Conservation (phyloP, 2,888 invertebrate species). For the Diloba caeruleocephala region DNA sequence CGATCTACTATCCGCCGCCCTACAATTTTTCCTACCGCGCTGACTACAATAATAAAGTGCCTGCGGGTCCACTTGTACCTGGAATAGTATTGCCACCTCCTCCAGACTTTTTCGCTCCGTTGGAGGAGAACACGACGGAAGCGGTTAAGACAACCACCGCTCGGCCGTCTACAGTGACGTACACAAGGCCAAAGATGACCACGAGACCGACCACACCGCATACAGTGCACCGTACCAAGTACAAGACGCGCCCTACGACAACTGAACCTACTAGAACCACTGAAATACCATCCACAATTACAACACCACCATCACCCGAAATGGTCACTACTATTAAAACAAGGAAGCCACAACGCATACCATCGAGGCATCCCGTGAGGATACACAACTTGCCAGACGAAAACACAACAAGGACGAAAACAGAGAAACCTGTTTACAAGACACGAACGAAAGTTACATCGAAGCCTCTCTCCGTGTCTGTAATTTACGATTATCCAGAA, state of each 20-base stretch:
- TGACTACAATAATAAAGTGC: conserved; percentile 93
- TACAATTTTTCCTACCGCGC: conserved; percentile 95
- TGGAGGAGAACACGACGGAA: conserved; percentile 87
- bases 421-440: conserved; percentile 82
- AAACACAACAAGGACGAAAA: conserved; percentile 76
- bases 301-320: conserved; percentile 78
- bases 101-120: conserved; percentile 94
- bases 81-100: conserved; percentile 96
- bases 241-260: conserved; percentile 80
- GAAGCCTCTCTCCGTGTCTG: conserved; percentile 84
- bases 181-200: conserved; percentile 75
- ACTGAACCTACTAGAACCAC: conserved; percentile 75
- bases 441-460: conserved; percentile 84
- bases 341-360: conserved; percentile 79
- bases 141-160: conserved; percentile 67
- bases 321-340: conserved; percentile 77
- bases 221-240: conserved; percentile 74
- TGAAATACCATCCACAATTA: conserved; percentile 78
- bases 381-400: conserved; percentile 80
- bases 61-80: conserved; percentile 95
- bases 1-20: conserved; percentile 96
- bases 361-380: conserved; percentile 82
- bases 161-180: conserved; percentile 61
- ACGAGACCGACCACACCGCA: conserved; percentile 73
- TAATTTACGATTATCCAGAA: conserved; percentile 84